Percentiles rank a stretch among this genome's conserved stretches.
phyloP scores from a whole-genome alignment of 1,140 invertebrate genomes.

The Agrilus planipennis region DNA sequence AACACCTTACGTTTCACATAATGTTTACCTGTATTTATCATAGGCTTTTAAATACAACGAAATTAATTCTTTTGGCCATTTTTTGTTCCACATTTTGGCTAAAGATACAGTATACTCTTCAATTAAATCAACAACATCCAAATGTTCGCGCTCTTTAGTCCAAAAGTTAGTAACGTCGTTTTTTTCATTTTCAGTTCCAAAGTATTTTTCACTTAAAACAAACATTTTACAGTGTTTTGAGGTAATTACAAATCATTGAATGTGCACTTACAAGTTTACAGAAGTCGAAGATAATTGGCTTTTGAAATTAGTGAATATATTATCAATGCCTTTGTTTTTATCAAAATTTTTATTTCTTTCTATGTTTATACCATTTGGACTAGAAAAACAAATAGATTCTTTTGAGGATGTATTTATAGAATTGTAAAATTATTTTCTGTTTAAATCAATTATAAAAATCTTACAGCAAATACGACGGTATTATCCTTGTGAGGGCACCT shows the following conservation, averaged over 20 bases:
- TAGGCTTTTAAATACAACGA: constrained; percentile 49
- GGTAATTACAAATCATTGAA: too few relatives aligned
- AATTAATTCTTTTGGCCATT: constrained; percentile 50
- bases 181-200: constrained; percentile 50
- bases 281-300: too few relatives aligned
- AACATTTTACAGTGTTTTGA: not conserved
- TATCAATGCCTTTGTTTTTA: constrained; percentile 49
- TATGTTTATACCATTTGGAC: constrained; percentile 17
- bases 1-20: not conserved
- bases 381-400: constrained; percentile 8
- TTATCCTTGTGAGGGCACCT: constrained; percentile 47
- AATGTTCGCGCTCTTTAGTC: constrained; percentile 36
- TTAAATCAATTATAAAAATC: constrained; percentile 14
- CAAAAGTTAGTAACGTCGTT: constrained; percentile 53
- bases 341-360: constrained; percentile 28
- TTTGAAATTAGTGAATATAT: too few relatives aligned
- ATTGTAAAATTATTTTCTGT: too few relatives aligned
- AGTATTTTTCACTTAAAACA: constrained; percentile 38
- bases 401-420: not conserved
- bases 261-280: too few relatives aligned
- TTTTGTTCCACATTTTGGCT: constrained; percentile 43
- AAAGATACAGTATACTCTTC: constrained; percentile 46
- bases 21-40: constrained; percentile 35
- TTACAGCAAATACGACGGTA: constrained; percentile 45
- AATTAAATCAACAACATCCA: constrained; percentile 50